Evolutionary conservation across 2,888 invertebrate species (phyloP).

Genomic region (Habrosyne pyritoides): DNA sequence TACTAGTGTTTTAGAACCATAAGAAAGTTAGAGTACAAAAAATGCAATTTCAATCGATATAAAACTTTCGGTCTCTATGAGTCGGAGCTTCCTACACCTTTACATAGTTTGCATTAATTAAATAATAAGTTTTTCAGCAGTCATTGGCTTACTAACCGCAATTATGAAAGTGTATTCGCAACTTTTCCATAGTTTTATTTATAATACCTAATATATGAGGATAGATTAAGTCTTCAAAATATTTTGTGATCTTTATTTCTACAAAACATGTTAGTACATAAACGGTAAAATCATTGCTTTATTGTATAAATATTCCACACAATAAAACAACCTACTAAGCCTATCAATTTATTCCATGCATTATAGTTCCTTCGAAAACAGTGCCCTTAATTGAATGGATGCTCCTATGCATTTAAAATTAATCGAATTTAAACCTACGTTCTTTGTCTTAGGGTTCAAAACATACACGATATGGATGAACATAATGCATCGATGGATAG

Average conservation of each 20-base stretch:
- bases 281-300: background rate
- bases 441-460: slow-evolving; percentile 21
- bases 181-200: no score
- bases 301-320: slow-evolving; percentile 25
- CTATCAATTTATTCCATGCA: slow-evolving; percentile 38
- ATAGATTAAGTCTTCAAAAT: no score
- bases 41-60: no score
- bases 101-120: background rate
- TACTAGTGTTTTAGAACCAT: no score
- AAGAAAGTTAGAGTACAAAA: no score
- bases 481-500: slow-evolving; percentile 33
- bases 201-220: no score
- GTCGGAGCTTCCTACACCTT: no score
- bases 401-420: slow-evolving; percentile 43
- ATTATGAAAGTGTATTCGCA: no score
- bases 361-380: slow-evolving; percentile 40
- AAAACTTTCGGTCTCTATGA: no score
- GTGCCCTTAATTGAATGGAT: slow-evolving; percentile 59
- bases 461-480: slow-evolving; percentile 10
- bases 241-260: no score
- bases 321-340: slow-evolving; percentile 21
- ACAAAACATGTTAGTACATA: no score
- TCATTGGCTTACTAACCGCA: no score
- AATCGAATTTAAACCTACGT: slow-evolving; percentile 38
- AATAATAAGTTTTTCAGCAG: background rate